Percentiles rank a stretch among this genome's conserved stretches.
phyloP scores from a whole-genome alignment of 1,140 invertebrate genomes.

The Harlomillsia oculata region DNA sequence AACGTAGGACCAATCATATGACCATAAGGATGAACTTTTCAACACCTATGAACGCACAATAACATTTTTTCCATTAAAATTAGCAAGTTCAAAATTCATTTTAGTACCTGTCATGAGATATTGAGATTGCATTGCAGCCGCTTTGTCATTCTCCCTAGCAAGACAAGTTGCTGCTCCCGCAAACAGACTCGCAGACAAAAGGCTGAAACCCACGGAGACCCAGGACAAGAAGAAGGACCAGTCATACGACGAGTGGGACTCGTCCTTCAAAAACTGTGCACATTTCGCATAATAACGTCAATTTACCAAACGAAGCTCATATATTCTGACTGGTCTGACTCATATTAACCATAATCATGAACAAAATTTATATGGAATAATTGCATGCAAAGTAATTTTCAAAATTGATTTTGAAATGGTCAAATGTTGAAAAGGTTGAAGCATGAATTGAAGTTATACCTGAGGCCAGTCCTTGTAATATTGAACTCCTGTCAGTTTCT shows the following conservation, averaged over 20 bases:
- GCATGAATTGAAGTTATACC: too few relatives aligned
- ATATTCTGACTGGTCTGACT: not conserved
- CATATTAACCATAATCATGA: too few relatives aligned
- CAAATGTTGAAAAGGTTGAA: not conserved
- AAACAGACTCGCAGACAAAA: slow-evolving; percentile 65
- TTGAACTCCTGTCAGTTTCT: slow-evolving; percentile 79
- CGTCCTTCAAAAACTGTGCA: slow-evolving; percentile 73
- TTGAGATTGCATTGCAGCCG: slow-evolving; percentile 65
- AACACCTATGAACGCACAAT: slow-evolving; percentile 56
- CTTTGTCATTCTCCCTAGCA: slow-evolving; percentile 55
- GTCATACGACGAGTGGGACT: slow-evolving; percentile 59
- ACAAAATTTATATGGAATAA: too few relatives aligned
- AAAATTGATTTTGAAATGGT: not conserved
- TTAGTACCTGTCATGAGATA: slow-evolving; percentile 73
- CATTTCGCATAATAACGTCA: slow-evolving; percentile 78
- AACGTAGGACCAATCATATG: slow-evolving; percentile 92
- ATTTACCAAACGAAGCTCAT: too few relatives aligned
- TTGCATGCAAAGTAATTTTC: too few relatives aligned
- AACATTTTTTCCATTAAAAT: not conserved
- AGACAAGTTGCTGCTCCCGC: slow-evolving; percentile 68
- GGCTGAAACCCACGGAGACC: slow-evolving; percentile 63
- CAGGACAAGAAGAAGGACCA: slow-evolving; percentile 78
- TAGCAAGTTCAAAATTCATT: slow-evolving; percentile 1
- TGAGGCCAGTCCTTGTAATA: slow-evolving; percentile 79
- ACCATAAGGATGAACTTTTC: slow-evolving; percentile 70